Percentiles rank a stretch among this genome's conserved stretches.
Conservation (phyloP, 2,888 invertebrate genomes). For the Labia minor region DNA sequence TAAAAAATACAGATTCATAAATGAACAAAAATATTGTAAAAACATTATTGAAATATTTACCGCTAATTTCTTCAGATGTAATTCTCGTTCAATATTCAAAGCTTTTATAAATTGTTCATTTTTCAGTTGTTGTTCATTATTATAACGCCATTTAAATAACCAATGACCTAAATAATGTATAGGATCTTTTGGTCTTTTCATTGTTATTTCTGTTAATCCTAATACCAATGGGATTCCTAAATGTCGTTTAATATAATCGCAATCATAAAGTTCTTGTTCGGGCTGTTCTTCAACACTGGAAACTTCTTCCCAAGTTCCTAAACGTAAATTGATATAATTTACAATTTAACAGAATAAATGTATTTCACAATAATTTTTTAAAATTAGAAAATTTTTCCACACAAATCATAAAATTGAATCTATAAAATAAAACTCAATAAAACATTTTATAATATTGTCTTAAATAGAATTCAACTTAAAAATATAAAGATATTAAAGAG, state of each 20-base stretch:
- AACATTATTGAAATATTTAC: too few relatives aligned
- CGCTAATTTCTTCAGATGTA: conserved; percentile 28
- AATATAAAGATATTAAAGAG: too few relatives aligned
- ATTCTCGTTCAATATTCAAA: conserved; percentile 33
- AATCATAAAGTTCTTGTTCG: conserved; percentile 15
- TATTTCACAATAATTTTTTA: too few relatives aligned
- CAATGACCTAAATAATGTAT: conserved; percentile 41
- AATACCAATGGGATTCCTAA: conserved; percentile 33
- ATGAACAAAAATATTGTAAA: too few relatives aligned
- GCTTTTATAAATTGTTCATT: conserved; percentile 33
- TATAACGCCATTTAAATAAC: conserved; percentile 40
- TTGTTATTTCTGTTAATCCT: conserved; percentile 39
- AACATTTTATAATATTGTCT: too few relatives aligned
- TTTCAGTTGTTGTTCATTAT: conserved; percentile 35
- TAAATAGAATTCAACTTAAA: too few relatives aligned
- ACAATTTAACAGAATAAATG: too few relatives aligned
- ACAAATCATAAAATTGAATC: too few relatives aligned
- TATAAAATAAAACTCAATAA: too few relatives aligned
- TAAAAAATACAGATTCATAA: too few relatives aligned
- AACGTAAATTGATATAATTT: background rate
- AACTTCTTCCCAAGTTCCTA: background rate
- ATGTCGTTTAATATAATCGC: conserved; percentile 22
- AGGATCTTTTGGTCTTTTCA: conserved; percentile 39
- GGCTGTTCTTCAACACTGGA: background rate
- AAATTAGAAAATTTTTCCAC: too few relatives aligned